Percentiles rank a stretch among this genome's conserved stretches.
Evolutionary conservation across 92 coral and sea anemone species (phyloP).

Genomic region (Phenganax marumi): DNA sequence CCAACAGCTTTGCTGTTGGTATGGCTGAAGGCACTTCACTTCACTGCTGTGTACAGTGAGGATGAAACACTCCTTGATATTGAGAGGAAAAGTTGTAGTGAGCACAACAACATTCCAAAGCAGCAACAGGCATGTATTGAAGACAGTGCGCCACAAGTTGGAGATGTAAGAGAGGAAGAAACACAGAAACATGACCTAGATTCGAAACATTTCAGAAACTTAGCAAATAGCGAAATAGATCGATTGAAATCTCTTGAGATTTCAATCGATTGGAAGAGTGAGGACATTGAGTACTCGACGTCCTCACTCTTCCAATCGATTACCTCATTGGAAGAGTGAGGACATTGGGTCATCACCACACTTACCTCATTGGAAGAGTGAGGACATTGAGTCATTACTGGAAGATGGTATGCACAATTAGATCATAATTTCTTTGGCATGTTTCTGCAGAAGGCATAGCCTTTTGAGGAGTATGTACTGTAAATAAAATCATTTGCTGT

Average conservation of each 20-base stretch:
- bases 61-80: no score
- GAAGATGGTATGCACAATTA: background rate
- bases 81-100: background rate
- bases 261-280: no score
- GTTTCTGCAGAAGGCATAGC: background rate
- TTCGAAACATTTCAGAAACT: slow-evolving; percentile 5
- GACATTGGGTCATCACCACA: no score
- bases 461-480: no score
- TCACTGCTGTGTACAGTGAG: no score
- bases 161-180: background rate
- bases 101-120: background rate
- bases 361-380: background rate
- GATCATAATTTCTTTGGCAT: background rate
- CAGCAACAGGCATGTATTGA: no score
- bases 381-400: background rate
- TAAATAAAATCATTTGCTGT: no score
- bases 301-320: no score
- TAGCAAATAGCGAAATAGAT: slow-evolving; percentile 13
- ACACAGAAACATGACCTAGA: background rate
- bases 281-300: no score
- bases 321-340: no score
- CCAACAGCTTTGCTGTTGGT: no score
- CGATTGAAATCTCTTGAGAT: background rate
- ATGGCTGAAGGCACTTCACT: no score
- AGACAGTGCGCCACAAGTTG: background rate